phyloP scores from a whole-genome alignment of 2,797 vertebrate genomes.

The Bradypodion pumilum region DNA sequence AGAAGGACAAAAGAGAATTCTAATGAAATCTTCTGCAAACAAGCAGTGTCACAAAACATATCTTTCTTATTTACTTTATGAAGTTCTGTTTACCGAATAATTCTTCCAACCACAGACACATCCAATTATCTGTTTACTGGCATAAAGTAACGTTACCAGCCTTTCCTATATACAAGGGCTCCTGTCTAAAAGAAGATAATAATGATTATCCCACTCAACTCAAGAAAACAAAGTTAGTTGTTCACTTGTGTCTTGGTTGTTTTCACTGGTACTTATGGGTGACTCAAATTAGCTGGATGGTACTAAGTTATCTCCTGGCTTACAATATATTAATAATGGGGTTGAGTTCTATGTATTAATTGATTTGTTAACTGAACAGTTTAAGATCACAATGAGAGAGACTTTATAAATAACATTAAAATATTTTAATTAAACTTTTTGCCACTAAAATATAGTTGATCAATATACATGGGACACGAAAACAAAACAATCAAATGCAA shows the following conservation, averaged over 20 bases:
- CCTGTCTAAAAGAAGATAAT: background rate
- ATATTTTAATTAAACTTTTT: conserved; percentile 42
- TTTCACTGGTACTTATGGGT: background rate
- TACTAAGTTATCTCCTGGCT: too few relatives aligned
- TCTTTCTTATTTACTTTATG: background rate
- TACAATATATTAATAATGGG: too few relatives aligned
- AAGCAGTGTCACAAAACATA: background rate
- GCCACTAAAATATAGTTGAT: conserved; percentile 72
- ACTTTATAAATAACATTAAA: conserved; percentile 42
- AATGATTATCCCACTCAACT: background rate
- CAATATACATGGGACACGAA: conserved; percentile 48
- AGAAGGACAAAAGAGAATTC: background rate
- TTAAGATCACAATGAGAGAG: conserved; percentile 21
- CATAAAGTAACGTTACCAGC: too few relatives aligned
- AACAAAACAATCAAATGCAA: conserved; percentile 2
- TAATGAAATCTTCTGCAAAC: background rate
- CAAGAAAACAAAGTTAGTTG: background rate
- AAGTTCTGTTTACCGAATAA: background rate
- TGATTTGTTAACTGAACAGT: background rate
- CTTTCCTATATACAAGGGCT: background rate
- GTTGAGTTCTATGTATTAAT: background rate
- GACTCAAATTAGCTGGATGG: too few relatives aligned
- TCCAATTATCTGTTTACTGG: too few relatives aligned
- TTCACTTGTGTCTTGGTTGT: background rate
- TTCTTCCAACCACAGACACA: background rate